These are phyloP conservation scores for Melieria picta DNA, from an alignment of 2,888 invertebrate species.

Conservation along the genomic window DNA sequence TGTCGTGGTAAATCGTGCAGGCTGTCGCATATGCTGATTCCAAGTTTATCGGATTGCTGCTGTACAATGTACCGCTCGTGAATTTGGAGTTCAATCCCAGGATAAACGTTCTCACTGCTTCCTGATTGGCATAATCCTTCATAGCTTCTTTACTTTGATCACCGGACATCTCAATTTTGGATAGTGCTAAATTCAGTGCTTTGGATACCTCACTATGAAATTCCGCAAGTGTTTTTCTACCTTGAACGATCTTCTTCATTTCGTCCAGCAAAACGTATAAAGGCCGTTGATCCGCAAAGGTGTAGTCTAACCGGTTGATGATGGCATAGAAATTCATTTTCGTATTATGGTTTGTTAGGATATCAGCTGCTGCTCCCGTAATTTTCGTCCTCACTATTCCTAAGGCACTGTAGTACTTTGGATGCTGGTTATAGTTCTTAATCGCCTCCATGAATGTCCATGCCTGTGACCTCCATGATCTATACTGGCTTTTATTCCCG, in stretches of 20 bases:
- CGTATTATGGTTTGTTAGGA: slow-evolving; percentile 7
- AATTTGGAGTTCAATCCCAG: slow-evolving; percentile 9
- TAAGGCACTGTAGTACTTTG: not conserved
- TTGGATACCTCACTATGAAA: slow-evolving; percentile 29
- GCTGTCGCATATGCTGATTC: slow-evolving; percentile 22
- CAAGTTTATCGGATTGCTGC: slow-evolving; percentile 12
- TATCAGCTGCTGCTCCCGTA: not conserved
- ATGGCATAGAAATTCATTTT: slow-evolving; percentile 5
- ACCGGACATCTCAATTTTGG: slow-evolving; percentile 22
- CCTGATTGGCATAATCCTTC: slow-evolving; percentile 12
- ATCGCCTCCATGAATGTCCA: slow-evolving; percentile 11
- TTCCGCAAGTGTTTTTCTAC: slow-evolving; percentile 23
- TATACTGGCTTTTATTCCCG: slow-evolving; percentile 7
- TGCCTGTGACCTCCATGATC: slow-evolving; percentile 21
- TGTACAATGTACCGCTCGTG: slow-evolving; percentile 10
- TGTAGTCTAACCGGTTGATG: slow-evolving; percentile 11
- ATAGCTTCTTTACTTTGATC: slow-evolving; percentile 2
- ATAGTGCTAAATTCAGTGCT: slow-evolving; percentile 14
- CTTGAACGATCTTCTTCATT: slow-evolving; percentile 22
- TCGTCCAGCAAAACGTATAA: slow-evolving; percentile 30
- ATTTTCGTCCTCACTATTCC: slow-evolving; percentile 4
- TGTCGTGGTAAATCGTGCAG: slow-evolving; percentile 26
- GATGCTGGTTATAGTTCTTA: slow-evolving; percentile 1
- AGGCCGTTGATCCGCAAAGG: slow-evolving; percentile 20
- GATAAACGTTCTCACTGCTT: slow-evolving; percentile 10